A percentile compares a stretch with the other conserved stretches of the same genome.
Conservation (phyloP, 2,797 vertebrate genomes). For the Pipistrellus kuhlii region DNA sequence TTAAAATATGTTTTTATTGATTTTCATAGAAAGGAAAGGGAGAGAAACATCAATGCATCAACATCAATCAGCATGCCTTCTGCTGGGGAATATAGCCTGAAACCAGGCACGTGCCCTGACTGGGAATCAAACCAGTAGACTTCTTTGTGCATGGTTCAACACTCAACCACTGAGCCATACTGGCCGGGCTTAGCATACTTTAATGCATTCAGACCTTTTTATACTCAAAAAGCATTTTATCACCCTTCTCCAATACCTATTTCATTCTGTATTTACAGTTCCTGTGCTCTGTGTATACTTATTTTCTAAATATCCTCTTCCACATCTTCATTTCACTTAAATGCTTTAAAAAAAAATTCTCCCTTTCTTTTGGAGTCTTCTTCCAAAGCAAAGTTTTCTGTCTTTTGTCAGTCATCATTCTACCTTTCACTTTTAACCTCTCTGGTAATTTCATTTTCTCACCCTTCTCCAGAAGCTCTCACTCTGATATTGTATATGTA, state of each 20-base stretch:
- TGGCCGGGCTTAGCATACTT: background rate
- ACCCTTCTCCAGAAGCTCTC: constrained; percentile 14
- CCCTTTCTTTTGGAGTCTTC: constrained; percentile 24
- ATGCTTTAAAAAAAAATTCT: background rate
- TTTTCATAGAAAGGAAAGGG: no score
- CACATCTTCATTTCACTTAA: constrained; percentile 12
- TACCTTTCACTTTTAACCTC: constrained; percentile 36
- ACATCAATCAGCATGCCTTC: no score
- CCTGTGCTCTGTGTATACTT: background rate
- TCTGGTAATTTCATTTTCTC: constrained; percentile 31
- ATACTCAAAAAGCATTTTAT: constrained; percentile 47
- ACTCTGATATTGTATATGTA: constrained; percentile 29
- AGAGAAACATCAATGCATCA: no score
- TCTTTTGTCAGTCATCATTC: constrained; percentile 39
- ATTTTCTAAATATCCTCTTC: constrained; percentile 43
- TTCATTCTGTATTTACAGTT: constrained; percentile 58
- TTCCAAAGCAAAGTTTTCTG: background rate
- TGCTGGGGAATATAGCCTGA: no score
- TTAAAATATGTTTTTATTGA: no score
- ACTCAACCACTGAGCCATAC: no score
- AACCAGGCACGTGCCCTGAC: no score
- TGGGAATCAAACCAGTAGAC: no score
- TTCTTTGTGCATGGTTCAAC: no score
- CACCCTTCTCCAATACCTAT: background rate
- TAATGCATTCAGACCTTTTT: constrained; percentile 32